A percentile compares a stretch with the other conserved stretches of the same genome.
These are phyloP conservation scores for Cinclus mexicanus DNA, from an alignment of 2,113 vertebrate genomes.

Conservation along the genomic window DNA sequence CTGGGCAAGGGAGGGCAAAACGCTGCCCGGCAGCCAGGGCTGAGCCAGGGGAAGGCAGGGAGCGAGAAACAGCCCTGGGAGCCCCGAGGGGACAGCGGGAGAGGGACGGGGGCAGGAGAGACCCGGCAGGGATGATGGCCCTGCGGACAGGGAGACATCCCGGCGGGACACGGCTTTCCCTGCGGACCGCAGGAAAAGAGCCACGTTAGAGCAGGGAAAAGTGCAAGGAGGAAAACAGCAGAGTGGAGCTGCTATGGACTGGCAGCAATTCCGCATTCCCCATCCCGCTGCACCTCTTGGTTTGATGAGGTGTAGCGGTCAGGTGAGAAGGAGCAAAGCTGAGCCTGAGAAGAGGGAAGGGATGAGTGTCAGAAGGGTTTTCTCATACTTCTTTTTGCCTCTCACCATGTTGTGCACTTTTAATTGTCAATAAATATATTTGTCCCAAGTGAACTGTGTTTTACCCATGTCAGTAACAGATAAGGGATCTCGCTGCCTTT, in stretches of 20 bases:
- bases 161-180: no score
- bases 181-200: rapidly evolving
- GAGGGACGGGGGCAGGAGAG: background rate
- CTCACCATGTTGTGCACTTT: background rate
- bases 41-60: background rate
- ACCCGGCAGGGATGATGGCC: no score
- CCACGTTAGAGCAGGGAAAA: rapidly evolving
- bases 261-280: rapidly evolving
- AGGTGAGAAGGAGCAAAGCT: background rate
- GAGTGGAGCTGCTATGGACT: background rate
- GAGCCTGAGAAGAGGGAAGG: background rate
- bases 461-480: rapidly evolving
- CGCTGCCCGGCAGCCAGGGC: background rate
- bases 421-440: background rate
- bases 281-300: rapidly evolving
- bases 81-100: background rate
- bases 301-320: background rate
- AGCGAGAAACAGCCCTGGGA: background rate
- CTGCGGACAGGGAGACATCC: no score
- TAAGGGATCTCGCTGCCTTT: background rate
- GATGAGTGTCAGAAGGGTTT: background rate
- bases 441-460: rapidly evolving
- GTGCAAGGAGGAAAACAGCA: rapidly evolving
- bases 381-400: background rate
- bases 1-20: background rate